Evolutionary conservation across 1,140 invertebrate genomes (phyloP).

Genomic region (Pygmarrhopalites habei): DNA sequence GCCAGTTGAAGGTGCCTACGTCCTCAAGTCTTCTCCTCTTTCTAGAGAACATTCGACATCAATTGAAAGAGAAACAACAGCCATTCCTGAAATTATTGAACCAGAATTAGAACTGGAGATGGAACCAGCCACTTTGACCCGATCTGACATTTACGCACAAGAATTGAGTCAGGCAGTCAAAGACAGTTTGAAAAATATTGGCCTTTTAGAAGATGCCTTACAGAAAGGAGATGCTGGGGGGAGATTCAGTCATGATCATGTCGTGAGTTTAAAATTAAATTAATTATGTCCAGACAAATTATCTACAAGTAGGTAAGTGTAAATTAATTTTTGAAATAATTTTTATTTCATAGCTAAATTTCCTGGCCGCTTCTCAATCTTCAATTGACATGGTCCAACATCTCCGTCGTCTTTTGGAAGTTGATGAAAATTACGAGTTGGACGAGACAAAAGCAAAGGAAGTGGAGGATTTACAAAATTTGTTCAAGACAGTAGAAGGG

Average conservation of each 20-base stretch:
- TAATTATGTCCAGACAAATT: too few species aligned
- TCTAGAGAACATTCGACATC: not conserved
- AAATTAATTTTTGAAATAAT: too few species aligned
- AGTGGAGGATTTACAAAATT: conserved; percentile 12
- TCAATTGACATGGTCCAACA: conserved; percentile 20
- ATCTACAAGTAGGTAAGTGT: too few species aligned
- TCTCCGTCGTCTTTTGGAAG: conserved; percentile 11
- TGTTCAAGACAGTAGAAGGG: conserved; percentile 51
- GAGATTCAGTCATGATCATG: too few species aligned
- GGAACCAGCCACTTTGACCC: conserved; percentile 46
- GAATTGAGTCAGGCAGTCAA: conserved; percentile 61
- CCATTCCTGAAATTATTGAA: conserved; percentile 21
- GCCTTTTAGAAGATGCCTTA: conserved; percentile 47
- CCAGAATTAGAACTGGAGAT: not conserved
- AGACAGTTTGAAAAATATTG: conserved; percentile 49
- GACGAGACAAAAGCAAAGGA: conserved; percentile 1
- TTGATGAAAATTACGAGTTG: conserved; percentile 6
- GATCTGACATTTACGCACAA: conserved; percentile 67
- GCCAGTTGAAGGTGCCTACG: not conserved
- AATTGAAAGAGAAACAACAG: conserved; percentile 35
- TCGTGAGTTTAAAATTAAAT: too few species aligned
- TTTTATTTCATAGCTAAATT: not conserved
- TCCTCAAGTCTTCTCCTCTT: not conserved
- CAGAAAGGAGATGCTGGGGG: not conserved
- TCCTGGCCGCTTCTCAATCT: conserved; percentile 17